Percentiles rank a stretch among this genome's conserved stretches.
Evolutionary conservation across 64 coral and sea anemone species (phyloP).

Genomic region (Platygyra sinensis): DNA sequence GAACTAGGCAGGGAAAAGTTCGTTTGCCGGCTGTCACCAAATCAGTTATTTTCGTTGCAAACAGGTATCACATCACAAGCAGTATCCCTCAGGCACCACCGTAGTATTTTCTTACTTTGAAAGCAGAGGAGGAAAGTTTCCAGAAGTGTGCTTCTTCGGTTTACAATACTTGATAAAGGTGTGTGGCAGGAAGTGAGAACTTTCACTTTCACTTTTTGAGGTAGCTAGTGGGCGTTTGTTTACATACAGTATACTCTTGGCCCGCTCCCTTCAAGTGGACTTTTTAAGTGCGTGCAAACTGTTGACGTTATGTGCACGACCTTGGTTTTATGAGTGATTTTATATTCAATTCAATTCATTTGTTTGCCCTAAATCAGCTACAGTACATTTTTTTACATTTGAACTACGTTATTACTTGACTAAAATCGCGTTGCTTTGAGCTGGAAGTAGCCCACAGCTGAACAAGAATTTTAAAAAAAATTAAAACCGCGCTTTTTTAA

Average conservation of each 20-base stretch:
- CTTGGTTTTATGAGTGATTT: too few relatives aligned
- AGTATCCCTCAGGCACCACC: conserved; percentile 75
- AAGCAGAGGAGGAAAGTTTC: conserved; percentile 92
- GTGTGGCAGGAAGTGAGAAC: neutral
- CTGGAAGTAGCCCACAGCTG: too few relatives aligned
- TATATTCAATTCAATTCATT: too few relatives aligned
- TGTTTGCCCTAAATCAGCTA: too few relatives aligned
- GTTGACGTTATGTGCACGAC: too few relatives aligned
- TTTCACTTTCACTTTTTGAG: conserved; percentile 15
- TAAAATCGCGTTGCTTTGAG: too few relatives aligned
- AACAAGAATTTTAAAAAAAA: too few relatives aligned
- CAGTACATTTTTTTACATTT: too few relatives aligned
- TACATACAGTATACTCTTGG: neutral
- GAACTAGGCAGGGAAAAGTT: neutral
- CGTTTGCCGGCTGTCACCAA: neutral
- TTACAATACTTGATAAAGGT: conserved; percentile 92
- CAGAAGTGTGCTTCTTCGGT: conserved; percentile 86
- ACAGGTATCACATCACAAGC: conserved; percentile 86
- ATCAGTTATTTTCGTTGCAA: neutral
- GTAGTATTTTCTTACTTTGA: conserved; percentile 92
- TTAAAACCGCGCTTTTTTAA: too few relatives aligned
- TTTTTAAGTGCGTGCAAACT: too few relatives aligned
- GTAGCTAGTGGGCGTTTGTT: neutral
- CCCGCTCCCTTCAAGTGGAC: too few relatives aligned
- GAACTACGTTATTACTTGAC: too few relatives aligned